phyloP scores from a whole-genome alignment of 2,113 vertebrate genomes.

The Salminus brasiliensis region DNA sequence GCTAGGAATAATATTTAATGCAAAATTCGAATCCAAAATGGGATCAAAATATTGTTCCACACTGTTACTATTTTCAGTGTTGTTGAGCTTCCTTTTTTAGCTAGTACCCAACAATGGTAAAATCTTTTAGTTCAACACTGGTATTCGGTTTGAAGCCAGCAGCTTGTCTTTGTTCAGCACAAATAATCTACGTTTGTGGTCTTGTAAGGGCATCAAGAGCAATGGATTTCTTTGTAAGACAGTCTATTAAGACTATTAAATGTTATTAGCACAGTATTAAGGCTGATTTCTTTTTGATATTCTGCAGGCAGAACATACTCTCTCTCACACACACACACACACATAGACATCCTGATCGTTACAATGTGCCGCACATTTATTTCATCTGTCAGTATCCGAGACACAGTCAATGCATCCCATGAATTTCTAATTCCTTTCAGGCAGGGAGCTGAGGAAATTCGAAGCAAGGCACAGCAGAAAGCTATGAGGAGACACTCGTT shows the following conservation, averaged over 20 bases:
- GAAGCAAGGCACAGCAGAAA: not conserved
- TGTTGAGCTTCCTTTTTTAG: not conserved
- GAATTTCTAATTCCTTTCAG: slow-evolving; percentile 59
- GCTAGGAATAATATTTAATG: no score
- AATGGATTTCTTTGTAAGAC: slow-evolving; percentile 58
- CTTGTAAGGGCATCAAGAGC: slow-evolving; percentile 53
- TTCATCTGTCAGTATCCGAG: slow-evolving; percentile 57
- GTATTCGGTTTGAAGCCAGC: not conserved
- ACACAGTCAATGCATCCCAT: slow-evolving; percentile 51
- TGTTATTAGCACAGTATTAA: slow-evolving; percentile 58
- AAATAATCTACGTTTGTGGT: slow-evolving; percentile 51
- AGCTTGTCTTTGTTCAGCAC: not conserved
- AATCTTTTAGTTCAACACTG: not conserved
- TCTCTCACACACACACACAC: slow-evolving; percentile 30
- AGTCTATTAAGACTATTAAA: slow-evolving; percentile 64
- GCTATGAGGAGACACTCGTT: not conserved
- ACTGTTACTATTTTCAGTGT: not conserved
- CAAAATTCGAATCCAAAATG: no score
- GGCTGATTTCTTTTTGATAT: slow-evolving; percentile 48
- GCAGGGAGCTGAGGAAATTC: slow-evolving; percentile 37
- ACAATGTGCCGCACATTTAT: slow-evolving; percentile 58
- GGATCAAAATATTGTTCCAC: not conserved
- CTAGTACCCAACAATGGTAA: not conserved
- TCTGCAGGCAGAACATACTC: slow-evolving; percentile 35
- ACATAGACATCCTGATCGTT: slow-evolving; percentile 46